Percentiles rank a stretch among this genome's conserved stretches.
Evolutionary conservation across 2,797 vertebrate species (phyloP).

Genomic region (Saxicola maurus): DNA sequence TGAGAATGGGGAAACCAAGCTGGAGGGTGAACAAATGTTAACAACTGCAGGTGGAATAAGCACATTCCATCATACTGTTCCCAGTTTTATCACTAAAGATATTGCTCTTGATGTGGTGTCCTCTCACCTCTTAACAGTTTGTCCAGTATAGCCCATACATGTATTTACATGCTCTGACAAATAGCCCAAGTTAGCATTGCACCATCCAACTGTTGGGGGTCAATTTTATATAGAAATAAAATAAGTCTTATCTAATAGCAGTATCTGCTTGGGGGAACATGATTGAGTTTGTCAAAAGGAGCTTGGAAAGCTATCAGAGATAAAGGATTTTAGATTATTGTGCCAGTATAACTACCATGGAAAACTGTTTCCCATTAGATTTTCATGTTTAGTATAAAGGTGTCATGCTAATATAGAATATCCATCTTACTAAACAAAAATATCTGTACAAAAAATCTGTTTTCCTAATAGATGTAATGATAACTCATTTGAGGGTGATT

Average conservation of each 20-base stretch:
- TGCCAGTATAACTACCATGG: not conserved
- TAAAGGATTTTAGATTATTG: not conserved
- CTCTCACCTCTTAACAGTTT: not conserved
- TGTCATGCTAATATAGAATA: not conserved
- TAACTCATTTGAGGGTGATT: not conserved
- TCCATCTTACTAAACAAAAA: not conserved
- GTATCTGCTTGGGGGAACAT: not conserved
- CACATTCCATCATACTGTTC: not conserved
- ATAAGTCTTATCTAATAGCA: not conserved
- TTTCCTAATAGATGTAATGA: not conserved
- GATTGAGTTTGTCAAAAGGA: not conserved
- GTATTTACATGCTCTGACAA: not conserved
- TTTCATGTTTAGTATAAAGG: not conserved
- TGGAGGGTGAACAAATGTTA: not conserved
- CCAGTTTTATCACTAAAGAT: not conserved
- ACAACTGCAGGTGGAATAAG: not conserved
- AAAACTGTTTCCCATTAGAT: not conserved
- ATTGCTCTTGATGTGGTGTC: not conserved
- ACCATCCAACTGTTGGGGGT: accelerated
- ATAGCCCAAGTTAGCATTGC: not conserved
- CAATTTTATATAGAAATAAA: not conserved
- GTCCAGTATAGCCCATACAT: not conserved
- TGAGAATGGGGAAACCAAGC: not conserved
- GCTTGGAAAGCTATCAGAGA: not conserved
- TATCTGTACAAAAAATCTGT: not conserved